Evolutionary conservation across 2,888 invertebrate species (phyloP).

Genomic region (Petrophora chlorosata): DNA sequence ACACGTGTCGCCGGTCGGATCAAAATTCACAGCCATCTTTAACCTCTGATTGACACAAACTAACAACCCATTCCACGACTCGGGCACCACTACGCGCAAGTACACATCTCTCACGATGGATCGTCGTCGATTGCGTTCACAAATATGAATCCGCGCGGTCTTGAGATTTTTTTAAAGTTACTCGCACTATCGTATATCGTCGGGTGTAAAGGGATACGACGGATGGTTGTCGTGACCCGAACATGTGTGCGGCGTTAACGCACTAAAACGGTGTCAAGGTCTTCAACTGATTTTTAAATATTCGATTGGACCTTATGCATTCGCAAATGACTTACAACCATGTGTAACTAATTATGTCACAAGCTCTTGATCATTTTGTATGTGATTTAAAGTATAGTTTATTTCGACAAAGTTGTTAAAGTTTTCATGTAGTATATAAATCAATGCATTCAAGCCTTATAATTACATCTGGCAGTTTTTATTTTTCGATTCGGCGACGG

Average conservation of each 20-base stretch:
- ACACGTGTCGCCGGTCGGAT: too few species aligned
- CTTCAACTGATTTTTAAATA: constrained; percentile 73
- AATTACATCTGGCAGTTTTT: constrained; percentile 32
- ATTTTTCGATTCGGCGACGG: constrained; percentile 24
- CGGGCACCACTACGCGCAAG: too few species aligned
- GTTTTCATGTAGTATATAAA: constrained; percentile 29
- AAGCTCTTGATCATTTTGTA: background rate
- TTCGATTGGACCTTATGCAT: constrained; percentile 42
- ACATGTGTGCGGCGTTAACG: constrained; percentile 55
- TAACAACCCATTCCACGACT: too few species aligned
- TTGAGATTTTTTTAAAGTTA: too few species aligned
- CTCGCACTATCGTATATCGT: too few species aligned
- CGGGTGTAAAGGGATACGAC: too few species aligned
- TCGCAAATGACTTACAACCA: constrained; percentile 24
- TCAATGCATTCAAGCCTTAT: constrained; percentile 31
- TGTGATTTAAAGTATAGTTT: background rate
- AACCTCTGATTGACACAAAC: too few species aligned
- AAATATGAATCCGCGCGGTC: too few species aligned
- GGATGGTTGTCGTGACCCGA: constrained; percentile 29
- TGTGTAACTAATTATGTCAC: constrained; percentile 14
- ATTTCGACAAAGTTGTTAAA: constrained; percentile 27
- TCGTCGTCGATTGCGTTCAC: too few species aligned
- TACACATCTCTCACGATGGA: too few species aligned
- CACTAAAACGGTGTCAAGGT: constrained; percentile 71
- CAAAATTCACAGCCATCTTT: too few species aligned